phyloP scores from a whole-genome alignment of 2,113 vertebrate species.

The Eidolon helvum region DNA sequence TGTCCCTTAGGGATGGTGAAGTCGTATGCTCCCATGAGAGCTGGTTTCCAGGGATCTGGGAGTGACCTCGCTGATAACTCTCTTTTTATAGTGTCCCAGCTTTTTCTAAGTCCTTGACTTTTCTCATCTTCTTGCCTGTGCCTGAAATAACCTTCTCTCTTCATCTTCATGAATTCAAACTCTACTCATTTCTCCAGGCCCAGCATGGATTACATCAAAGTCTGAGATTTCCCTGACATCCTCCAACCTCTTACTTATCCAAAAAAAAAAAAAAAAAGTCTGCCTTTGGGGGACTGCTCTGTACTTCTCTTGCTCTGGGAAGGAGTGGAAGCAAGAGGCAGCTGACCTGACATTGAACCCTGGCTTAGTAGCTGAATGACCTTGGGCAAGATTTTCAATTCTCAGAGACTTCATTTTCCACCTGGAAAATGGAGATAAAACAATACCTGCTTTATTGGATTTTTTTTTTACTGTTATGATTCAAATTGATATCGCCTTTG shows the following conservation, averaged over 20 bases:
- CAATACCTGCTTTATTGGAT: background rate
- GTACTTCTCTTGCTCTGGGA: background rate
- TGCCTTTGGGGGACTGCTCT: background rate
- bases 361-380: background rate
- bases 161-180: background rate
- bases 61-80: background rate
- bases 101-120: background rate
- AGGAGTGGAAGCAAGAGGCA: background rate
- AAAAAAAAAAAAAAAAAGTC: background rate
- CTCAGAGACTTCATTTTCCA: background rate
- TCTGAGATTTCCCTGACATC: background rate
- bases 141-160: background rate
- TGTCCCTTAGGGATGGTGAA: rapidly evolving
- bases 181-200: background rate
- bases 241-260: background rate
- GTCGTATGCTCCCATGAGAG: rapidly evolving
- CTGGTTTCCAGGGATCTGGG: background rate
- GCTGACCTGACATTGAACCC: background rate
- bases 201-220: background rate
- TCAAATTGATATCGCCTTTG: background rate
- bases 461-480: background rate
- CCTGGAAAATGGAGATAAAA: background rate
- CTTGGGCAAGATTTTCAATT: background rate
- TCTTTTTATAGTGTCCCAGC: background rate
- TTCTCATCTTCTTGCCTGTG: background rate